Base-by-base conservation (phyloP, 2,888 invertebrate genomes). In the Barypeithes pellucidus region DNA sequence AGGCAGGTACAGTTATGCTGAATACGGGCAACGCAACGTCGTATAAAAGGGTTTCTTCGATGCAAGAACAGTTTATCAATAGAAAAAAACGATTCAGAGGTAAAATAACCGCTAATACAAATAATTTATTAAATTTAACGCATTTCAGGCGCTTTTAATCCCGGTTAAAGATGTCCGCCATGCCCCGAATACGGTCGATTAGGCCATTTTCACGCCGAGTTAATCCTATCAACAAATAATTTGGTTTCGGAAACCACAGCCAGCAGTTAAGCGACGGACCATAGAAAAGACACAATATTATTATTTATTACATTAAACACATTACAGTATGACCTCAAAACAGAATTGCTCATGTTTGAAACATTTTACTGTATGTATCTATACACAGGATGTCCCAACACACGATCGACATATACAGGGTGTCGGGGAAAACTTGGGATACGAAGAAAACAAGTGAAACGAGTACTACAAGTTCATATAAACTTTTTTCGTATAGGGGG, bases 71-170 rank as follows among this genome's bases (percentile, higher is more conserved):
- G n/a, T 24, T 24, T 24, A 2, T 5, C 24, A 24, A 24, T 5
- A 24, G 5, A 24, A 24, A 24, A 29, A 29, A 29, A 29, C 9
- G 5, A 29, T 29, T 29, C 29, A 1, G 29, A 29, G 7, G 29
- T 29, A 8, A 22, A 24, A 22, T 50, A 50, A 22, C 50, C 12
- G 50, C 20, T 22, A n/a, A 22, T 5, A 7, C 11, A 12, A 22
- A 24, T 50, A 50, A 50, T 50, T 50, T 50, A 50, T 50, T 50
- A 22, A 50, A 50, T 50, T 50, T 50, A 22, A 50, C 50, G 50
- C 50, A 22, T 22, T 22, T 50, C 22, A 45, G 8, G 12, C 2
- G 22, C 12, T 12, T 50, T 24, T 29, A 22, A 52, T n/a, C 3
- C 5, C 52, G 9, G 29, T 29, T 52, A 52, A 29, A 52, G 8